Conservation (phyloP, 2,888 invertebrate genomes). For the Clanis bilineata region DNA sequence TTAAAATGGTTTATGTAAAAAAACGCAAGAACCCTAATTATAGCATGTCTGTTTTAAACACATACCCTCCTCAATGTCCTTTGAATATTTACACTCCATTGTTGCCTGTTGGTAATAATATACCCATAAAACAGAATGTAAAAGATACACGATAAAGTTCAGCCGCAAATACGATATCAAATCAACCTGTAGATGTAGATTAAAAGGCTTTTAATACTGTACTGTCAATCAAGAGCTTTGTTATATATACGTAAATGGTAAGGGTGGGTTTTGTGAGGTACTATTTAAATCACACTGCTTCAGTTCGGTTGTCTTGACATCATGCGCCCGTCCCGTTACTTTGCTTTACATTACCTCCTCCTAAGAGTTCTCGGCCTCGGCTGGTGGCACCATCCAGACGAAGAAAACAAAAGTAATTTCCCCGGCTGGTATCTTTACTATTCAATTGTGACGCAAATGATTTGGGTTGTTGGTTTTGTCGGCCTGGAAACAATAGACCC, state of each 20-base stretch:
- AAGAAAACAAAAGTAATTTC: slow-evolving; percentile 60
- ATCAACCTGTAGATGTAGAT: slow-evolving; percentile 5
- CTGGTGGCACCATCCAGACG: slow-evolving; percentile 77
- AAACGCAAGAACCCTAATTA: neutral
- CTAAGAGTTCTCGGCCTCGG: slow-evolving; percentile 67
- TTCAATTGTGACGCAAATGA: slow-evolving; percentile 59
- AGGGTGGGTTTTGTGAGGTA: neutral
- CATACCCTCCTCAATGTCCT: too few species aligned
- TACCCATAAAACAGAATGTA: neutral
- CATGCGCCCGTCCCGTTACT: slow-evolving; percentile 56
- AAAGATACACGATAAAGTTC: neutral
- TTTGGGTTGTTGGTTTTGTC: slow-evolving; percentile 73
- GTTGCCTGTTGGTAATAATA: neutral
- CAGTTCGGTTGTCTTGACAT: slow-evolving; percentile 14
- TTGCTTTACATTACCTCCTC: slow-evolving; percentile 59
- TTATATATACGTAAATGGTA: neutral
- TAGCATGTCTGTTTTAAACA: too few species aligned
- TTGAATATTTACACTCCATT: neutral
- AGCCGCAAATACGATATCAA: neutral
- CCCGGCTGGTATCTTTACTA: slow-evolving; percentile 67
- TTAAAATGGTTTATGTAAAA: neutral
- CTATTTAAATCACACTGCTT: neutral
- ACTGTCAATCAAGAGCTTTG: slow-evolving; percentile 8
- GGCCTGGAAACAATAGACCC: slow-evolving; percentile 75
- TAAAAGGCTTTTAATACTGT: slow-evolving; percentile 5